Evolutionary conservation across 2,888 invertebrate species (phyloP).

Genomic region (Nemotelus nigrinus): DNA sequence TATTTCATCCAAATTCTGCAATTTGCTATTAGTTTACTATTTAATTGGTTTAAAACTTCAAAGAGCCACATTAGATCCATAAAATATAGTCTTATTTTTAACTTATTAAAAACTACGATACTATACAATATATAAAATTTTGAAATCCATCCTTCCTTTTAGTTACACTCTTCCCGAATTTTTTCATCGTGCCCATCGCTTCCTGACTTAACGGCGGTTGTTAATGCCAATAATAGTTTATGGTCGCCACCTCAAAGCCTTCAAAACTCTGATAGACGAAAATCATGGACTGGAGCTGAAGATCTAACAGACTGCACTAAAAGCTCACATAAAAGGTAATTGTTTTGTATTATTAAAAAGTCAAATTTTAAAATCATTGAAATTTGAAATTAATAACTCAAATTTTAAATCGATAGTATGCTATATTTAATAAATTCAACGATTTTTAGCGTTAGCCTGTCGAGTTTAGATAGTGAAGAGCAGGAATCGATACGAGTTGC

Average conservation of each 20-base stretch:
- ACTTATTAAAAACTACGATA: not conserved
- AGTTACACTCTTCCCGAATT: slow-evolving; percentile 55
- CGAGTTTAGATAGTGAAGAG: slow-evolving; percentile 87
- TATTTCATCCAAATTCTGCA: too few relatives aligned
- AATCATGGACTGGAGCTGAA: slow-evolving; percentile 90
- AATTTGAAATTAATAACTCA: slow-evolving; percentile 7
- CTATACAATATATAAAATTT: not conserved
- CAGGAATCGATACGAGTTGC: slow-evolving; percentile 71
- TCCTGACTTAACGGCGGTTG: slow-evolving; percentile 60
- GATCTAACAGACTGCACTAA: slow-evolving; percentile 71
- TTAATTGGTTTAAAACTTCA: too few relatives aligned
- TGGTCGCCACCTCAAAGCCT: slow-evolving; percentile 63
- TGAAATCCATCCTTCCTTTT: slow-evolving; percentile 36
- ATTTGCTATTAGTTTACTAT: too few relatives aligned
- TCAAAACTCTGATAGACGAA: slow-evolving; percentile 68
- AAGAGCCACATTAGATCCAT: too few relatives aligned
- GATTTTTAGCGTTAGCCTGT: slow-evolving; percentile 73
- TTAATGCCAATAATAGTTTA: slow-evolving; percentile 56
- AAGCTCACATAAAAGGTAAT: slow-evolving; percentile 69
- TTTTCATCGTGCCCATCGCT: slow-evolving; percentile 60
- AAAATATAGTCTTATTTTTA: not conserved
- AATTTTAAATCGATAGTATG: not conserved
- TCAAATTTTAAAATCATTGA: slow-evolving; percentile 9
- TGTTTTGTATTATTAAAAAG: slow-evolving; percentile 23
- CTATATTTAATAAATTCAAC: not conserved